phyloP scores from a whole-genome alignment of 1,140 invertebrate species.

The Bradynema listronoti region DNA sequence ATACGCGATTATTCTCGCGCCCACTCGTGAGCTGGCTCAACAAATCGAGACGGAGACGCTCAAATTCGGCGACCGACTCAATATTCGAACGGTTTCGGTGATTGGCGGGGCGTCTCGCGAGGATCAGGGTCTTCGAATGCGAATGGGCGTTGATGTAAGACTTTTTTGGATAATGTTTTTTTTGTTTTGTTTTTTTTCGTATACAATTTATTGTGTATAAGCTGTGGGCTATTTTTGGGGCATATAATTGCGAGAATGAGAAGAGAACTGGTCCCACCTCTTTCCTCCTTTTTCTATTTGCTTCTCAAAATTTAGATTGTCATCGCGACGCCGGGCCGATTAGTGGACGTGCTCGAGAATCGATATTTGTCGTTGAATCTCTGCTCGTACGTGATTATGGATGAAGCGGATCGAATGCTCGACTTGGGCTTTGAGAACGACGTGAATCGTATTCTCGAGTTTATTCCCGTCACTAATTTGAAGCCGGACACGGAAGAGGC shows the following conservation, averaged over 20 bases:
- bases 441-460: conserved; percentile 94
- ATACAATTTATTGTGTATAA: too few relatives aligned
- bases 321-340: conserved; percentile 97
- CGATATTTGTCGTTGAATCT: conserved; percentile 89
- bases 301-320: conserved; percentile 69
- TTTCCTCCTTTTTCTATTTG: not conserved
- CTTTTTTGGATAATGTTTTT: conserved; percentile 1
- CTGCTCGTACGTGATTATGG: conserved; percentile 70
- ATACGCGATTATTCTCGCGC: conserved; percentile 96
- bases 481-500: conserved; percentile 98
- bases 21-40: conserved; percentile 95
- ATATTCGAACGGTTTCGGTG: conserved; percentile 90
- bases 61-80: conserved; percentile 89
- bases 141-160: conserved; percentile 84
- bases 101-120: conserved; percentile 94
- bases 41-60: conserved; percentile 98
- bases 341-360: conserved; percentile 97
- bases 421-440: conserved; percentile 97
- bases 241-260: not conserved
- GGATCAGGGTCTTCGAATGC: conserved; percentile 91
- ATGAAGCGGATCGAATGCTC: conserved; percentile 92
- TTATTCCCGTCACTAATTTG: conserved; percentile 94
- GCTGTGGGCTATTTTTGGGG: too few relatives aligned
- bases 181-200: not conserved
- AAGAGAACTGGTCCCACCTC: not conserved